Conservation (phyloP, 2,113 vertebrate genomes). For the Varanus salvator region DNA sequence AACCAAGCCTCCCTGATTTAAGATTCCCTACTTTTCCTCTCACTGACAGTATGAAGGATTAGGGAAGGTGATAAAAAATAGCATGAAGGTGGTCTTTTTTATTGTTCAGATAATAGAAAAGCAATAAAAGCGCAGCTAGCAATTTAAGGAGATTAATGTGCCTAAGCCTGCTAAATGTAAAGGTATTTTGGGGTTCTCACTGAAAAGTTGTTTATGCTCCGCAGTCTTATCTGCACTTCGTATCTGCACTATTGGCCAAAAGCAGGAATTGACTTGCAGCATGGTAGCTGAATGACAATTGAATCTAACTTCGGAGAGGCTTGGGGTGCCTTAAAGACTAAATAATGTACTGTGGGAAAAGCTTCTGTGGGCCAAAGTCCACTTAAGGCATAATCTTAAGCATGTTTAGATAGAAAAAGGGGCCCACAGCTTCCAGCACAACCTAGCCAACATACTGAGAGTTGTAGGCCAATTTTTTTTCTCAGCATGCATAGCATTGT, state of each 20-base stretch:
- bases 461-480: too few relatives aligned
- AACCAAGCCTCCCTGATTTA: slow-evolving; percentile 2
- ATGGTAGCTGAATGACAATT: neutral
- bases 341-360: neutral
- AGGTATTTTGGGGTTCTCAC: neutral
- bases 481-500: too few relatives aligned
- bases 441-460: too few relatives aligned
- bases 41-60: neutral
- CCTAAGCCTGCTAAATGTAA: neutral
- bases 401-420: too few relatives aligned
- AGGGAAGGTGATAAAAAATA: slow-evolving; percentile 18
- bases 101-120: neutral
- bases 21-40: slow-evolving; percentile 9
- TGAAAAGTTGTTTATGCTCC: neutral
- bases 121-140: neutral
- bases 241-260: fast-evolving
- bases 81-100: neutral
- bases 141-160: slow-evolving; percentile 1
- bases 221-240: neutral
- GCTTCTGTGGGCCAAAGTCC: neutral
- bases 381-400: too few relatives aligned
- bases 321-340: neutral
- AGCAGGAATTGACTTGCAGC: neutral
- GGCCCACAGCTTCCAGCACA: too few relatives aligned
- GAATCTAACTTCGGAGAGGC: neutral